Evolutionary conservation across 2,888 invertebrate species (phyloP).

Genomic region (Xanthia icteritia): DNA sequence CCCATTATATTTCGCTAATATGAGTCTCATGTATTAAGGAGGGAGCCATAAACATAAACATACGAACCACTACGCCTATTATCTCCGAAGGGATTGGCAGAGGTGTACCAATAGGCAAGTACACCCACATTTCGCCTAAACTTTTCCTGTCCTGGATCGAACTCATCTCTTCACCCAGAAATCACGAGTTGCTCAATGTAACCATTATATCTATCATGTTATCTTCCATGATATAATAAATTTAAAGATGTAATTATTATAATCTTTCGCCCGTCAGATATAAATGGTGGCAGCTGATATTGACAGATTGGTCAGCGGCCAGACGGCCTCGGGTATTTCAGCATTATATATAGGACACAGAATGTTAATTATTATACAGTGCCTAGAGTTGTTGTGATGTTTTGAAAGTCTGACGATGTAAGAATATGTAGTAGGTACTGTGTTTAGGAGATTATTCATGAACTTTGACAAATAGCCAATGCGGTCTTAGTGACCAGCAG

Average conservation of each 20-base stretch:
- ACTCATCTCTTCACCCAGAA: too few relatives aligned
- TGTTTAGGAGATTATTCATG: too few relatives aligned
- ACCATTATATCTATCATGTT: background rate
- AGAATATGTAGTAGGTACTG: background rate
- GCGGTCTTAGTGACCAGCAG: too few relatives aligned
- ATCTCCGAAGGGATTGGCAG: too few relatives aligned
- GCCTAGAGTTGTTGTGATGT: slow-evolving; percentile 21
- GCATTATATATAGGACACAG: slow-evolving; percentile 55
- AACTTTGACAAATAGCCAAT: too few relatives aligned
- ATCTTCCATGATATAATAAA: background rate
- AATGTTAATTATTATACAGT: slow-evolving; percentile 42
- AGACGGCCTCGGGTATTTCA: slow-evolving; percentile 49
- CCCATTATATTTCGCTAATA: too few relatives aligned
- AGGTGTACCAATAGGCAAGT: too few relatives aligned
- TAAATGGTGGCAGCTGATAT: slow-evolving; percentile 57
- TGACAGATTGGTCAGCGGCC: slow-evolving; percentile 67
- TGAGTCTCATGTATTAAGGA: too few relatives aligned
- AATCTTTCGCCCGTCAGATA: slow-evolving; percentile 23
- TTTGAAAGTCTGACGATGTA: background rate
- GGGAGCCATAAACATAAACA: too few relatives aligned
- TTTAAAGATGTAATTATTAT: slow-evolving; percentile 36
- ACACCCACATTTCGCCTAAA: too few relatives aligned
- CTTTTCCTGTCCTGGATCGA: too few relatives aligned
- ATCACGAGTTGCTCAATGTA: background rate
- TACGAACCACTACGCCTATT: too few relatives aligned